These are phyloP conservation scores for Coecobrya sp. DNA, from an alignment of 2,888 invertebrate genomes.

Conservation along the genomic window DNA sequence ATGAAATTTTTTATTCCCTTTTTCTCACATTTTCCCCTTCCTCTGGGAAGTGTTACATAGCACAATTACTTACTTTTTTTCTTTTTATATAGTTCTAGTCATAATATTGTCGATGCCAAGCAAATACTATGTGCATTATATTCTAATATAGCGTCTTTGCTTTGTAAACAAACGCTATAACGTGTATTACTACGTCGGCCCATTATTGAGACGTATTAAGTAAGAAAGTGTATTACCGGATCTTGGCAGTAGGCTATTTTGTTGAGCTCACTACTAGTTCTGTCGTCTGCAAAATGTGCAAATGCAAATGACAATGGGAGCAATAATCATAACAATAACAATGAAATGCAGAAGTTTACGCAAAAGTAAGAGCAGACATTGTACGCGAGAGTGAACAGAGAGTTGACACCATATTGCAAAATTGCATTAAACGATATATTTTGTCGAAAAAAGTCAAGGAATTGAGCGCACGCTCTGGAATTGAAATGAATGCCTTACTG, in stretches of 20 bases:
- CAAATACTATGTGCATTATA: no score
- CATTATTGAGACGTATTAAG: constrained; percentile 33
- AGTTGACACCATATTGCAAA: constrained; percentile 60
- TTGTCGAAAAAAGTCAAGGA: background rate
- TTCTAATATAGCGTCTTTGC: background rate
- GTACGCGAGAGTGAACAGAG: background rate
- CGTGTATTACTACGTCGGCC: background rate
- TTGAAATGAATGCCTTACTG: background rate
- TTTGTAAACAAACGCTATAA: constrained; percentile 25
- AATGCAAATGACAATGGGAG: constrained; percentile 70
- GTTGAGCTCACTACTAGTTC: background rate
- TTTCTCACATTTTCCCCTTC: constrained; percentile 79
- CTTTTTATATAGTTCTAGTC: background rate
- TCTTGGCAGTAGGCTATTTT: constrained; percentile 20
- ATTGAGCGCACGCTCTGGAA: background rate
- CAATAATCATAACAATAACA: constrained; percentile 78
- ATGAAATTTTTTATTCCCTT: constrained; percentile 66
- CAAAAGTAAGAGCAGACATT: constrained; percentile 1
- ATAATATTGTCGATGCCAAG: background rate
- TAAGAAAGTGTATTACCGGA: constrained; percentile 61
- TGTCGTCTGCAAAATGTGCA: constrained; percentile 34
- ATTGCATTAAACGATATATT: constrained; percentile 37
- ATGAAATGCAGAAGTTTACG: constrained; percentile 73
- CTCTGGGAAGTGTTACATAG: constrained; percentile 80
- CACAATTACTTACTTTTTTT: constrained; percentile 79